Evolutionary conservation across 2,797 vertebrate species (phyloP), one percentile per base, ranked within the genome.

Genomic region (Ceryle rudis): DNA sequence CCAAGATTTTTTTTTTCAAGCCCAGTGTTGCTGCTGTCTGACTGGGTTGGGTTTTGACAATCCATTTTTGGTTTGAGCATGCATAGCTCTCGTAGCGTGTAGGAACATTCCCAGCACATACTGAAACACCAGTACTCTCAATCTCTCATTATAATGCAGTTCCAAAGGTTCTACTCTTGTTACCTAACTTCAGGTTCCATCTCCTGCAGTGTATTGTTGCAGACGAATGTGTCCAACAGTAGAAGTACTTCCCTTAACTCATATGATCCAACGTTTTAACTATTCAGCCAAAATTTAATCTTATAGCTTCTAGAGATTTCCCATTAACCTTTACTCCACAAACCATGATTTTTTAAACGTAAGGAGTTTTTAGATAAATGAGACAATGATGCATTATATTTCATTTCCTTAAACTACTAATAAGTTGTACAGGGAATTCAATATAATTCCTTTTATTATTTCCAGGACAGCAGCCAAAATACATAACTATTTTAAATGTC

Each of bases 391-490:
- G 46, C 3, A 6, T 28, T 74, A 11, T 55, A 73, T 73, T 86
- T 89, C 1, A 71, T 69, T 96, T 83, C 41, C 37, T 61, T 81
- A 51, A 79, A 58, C 18, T 57, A 72, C 22, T 70, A 42, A n/a
- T 52, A 39, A 6, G 25, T 29, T 75, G 33, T 44, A 33, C 6
- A 31, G 51, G 12, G 31, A 55, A 86, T 41, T 44, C 14, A 89
- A 65, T 41, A n/a, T 10, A 65, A 94, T 78, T 58, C 37, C 29
- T 79, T 89, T 35, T 44, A 89, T 62, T 94, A 83, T 52, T 90
- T 81, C 66, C 62, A 89, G 86, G 80, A 84, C 11, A 86, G 54
- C 51, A 84, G 73, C 42, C 62, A 93, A 94, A 93, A 70, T 23
- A 72, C 1, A 3, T 35, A 81, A 75, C 29, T 52, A 49, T 75